Evolutionary conservation across 2,797 vertebrate species (phyloP).

Genomic region (Odontamblyopus rebecca): DNA sequence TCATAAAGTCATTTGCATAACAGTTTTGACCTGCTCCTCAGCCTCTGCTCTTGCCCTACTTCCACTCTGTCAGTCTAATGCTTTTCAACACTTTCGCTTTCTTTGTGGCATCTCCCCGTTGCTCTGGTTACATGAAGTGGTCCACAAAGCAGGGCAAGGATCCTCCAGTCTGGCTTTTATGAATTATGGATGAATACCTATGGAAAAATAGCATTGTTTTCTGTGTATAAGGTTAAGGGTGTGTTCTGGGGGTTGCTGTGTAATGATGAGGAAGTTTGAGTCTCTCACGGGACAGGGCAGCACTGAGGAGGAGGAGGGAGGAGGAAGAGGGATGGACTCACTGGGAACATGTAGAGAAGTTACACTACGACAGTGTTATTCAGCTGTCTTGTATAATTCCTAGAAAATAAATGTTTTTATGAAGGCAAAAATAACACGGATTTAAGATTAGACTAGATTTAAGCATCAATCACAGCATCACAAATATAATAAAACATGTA

Average conservation of each 20-base stretch:
- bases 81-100: conserved; percentile 67
- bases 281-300: conserved; percentile 59
- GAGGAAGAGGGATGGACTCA: neutral
- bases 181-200: conserved; percentile 29
- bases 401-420: neutral
- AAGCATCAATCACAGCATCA: too few species aligned
- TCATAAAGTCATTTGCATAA: conserved; percentile 69
- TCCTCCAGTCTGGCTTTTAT: conserved; percentile 31
- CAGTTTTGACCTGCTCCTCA: conserved; percentile 50
- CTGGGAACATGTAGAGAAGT: conserved; percentile 46
- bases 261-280: conserved; percentile 61
- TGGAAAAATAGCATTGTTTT: conserved; percentile 30
- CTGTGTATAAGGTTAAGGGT: conserved; percentile 28
- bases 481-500: too few species aligned
- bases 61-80: conserved; percentile 67
- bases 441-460: too few species aligned
- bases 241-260: conserved; percentile 36
- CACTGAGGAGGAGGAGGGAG: neutral
- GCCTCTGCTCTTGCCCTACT: conserved; percentile 71
- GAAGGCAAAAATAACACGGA: too few species aligned
- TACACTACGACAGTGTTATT: conserved; percentile 35
- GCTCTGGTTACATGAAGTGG: conserved; percentile 63
- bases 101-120: conserved; percentile 58
- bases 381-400: conserved; percentile 32
- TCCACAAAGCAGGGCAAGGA: conserved; percentile 39